phyloP scores from a whole-genome alignment of 2,113 vertebrate genomes.

The Pyrgilauda ruficollis region DNA sequence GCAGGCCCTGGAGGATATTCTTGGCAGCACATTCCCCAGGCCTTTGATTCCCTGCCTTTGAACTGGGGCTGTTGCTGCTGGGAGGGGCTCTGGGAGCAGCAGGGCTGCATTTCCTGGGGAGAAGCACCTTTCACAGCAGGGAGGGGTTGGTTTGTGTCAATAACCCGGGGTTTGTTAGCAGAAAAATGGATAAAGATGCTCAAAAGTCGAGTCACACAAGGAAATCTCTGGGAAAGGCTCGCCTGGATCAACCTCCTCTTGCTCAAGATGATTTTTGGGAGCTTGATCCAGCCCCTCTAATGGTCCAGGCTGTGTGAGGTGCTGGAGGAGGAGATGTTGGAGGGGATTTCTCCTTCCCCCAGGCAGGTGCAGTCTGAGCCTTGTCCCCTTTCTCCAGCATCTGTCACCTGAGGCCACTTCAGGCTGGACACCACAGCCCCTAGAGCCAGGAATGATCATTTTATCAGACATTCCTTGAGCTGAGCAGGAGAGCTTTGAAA shows the following conservation, averaged over 20 bases:
- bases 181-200: accelerated
- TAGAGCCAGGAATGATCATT: not conserved
- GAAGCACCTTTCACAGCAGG: not conserved
- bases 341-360: not conserved
- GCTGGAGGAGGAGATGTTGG: not conserved
- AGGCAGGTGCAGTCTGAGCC: not conserved
- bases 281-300: not conserved
- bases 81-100: not conserved
- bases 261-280: not conserved
- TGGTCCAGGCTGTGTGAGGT: not conserved
- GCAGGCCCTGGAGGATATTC: not conserved
- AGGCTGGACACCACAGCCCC: not conserved
- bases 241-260: not conserved
- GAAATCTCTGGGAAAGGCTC: not conserved
- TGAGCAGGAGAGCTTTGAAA: not conserved
- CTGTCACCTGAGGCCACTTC: accelerated
- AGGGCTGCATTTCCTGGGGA: not conserved
- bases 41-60: not conserved
- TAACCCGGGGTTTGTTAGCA: not conserved
- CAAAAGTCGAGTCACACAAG: not conserved
- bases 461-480: not conserved
- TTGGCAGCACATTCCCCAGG: not conserved
- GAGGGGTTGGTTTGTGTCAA: not conserved
- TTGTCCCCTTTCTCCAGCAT: not conserved
- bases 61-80: not conserved